These are phyloP conservation scores for Bujurquina vittata DNA, from an alignment of 2,113 vertebrate genomes.

Conservation along the genomic window DNA sequence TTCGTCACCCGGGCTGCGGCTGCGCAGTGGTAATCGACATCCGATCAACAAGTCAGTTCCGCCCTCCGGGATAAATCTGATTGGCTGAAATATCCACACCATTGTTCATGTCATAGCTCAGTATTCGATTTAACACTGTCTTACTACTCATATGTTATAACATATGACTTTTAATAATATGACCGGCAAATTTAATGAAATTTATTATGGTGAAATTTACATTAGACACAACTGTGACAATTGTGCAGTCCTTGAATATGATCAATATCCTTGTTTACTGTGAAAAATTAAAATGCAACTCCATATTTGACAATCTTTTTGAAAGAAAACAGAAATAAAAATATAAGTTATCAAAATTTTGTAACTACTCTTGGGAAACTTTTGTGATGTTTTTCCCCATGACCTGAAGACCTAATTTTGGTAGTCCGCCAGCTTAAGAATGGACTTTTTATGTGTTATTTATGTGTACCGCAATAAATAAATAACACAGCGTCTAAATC, in stretches of 20 bases:
- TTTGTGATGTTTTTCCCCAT: no score
- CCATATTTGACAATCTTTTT: no score
- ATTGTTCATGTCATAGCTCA: not conserved
- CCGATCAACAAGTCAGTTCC: constrained; percentile 61
- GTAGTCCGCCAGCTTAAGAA: no score
- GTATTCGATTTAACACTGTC: not conserved
- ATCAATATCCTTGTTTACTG: not conserved
- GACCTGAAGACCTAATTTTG: no score
- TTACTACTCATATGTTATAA: not conserved
- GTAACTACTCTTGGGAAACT: no score
- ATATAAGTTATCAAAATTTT: no score
- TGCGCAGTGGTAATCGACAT: constrained; percentile 71
- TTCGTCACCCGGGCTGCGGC: constrained; percentile 81
- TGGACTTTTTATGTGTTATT: no score
- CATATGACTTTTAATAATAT: not conserved
- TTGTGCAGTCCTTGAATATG: not conserved
- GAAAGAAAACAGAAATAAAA: no score
- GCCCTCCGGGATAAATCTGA: constrained; percentile 57
- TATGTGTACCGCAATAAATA: no score
- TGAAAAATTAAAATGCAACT: no score
- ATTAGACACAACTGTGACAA: not conserved
- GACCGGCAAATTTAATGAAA: not conserved
- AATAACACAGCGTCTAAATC: no score
- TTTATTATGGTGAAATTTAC: not conserved
- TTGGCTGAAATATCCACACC: constrained; percentile 52